Evolutionary conservation across 2,888 invertebrate genomes (phyloP).

Genomic region (Cryptosula pallasiana): DNA sequence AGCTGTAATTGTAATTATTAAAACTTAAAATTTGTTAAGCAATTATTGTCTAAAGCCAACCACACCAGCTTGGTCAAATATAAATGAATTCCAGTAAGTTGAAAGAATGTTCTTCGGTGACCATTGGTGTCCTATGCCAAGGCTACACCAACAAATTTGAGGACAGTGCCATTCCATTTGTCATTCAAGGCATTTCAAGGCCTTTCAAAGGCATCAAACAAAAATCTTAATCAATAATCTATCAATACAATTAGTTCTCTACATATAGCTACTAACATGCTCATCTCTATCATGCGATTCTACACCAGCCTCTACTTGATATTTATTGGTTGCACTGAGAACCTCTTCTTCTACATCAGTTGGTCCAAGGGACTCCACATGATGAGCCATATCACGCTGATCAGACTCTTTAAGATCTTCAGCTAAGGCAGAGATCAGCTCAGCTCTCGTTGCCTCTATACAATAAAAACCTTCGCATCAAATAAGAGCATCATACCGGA

Average conservation of each 20-base stretch:
- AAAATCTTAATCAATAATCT: background rate
- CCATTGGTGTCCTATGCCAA: no score
- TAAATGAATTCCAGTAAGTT: no score
- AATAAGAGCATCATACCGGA: no score
- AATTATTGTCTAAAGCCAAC: no score
- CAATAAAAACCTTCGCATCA: no score
- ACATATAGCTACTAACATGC: background rate
- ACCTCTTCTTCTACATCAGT: background rate
- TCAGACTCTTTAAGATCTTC: conserved; percentile 7
- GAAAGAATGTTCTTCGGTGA: no score
- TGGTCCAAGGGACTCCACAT: background rate
- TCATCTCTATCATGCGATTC: background rate
- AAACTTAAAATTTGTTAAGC: no score
- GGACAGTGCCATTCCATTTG: no score
- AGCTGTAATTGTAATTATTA: no score
- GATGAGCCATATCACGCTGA: background rate
- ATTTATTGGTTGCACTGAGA: background rate
- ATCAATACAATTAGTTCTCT: no score
- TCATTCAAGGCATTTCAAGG: background rate
- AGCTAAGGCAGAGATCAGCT: background rate
- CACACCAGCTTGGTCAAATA: no score
- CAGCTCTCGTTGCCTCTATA: background rate
- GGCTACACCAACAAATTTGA: no score
- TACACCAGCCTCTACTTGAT: background rate
- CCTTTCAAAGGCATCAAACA: background rate